phyloP scores from a whole-genome alignment of 2,113 vertebrate species.

The Tragelaphus imberbis region DNA sequence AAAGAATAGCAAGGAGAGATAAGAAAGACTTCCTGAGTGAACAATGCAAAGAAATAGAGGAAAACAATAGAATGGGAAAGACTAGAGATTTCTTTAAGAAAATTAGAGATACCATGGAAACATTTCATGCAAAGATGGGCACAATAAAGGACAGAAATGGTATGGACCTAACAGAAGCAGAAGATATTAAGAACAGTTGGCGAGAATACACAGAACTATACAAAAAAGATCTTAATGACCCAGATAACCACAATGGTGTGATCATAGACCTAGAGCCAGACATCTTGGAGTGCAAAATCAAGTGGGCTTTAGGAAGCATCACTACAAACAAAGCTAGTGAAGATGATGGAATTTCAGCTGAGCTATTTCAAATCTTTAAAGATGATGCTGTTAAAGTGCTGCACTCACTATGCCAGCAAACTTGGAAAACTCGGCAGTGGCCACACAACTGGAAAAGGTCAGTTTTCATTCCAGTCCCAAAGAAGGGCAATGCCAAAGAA shows the following conservation, averaged over 20 bases:
- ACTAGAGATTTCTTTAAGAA: background rate
- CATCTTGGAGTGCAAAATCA: background rate
- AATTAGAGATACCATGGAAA: background rate
- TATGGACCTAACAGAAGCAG: background rate
- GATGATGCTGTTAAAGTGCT: background rate
- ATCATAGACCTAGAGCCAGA: background rate
- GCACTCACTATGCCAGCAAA: background rate
- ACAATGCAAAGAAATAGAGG: background rate
- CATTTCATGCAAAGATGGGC: background rate
- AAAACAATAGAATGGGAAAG: background rate
- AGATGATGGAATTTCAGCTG: background rate
- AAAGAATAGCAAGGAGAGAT: background rate
- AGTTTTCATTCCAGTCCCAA: background rate
- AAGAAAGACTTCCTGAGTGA: background rate
- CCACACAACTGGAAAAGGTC: background rate
- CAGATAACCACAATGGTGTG: background rate
- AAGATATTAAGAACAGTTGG: background rate
- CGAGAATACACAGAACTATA: background rate
- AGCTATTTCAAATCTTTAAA: background rate
- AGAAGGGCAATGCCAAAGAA: background rate
- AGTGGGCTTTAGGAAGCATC: background rate
- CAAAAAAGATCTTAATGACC: background rate
- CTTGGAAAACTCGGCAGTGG: background rate
- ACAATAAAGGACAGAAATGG: background rate
- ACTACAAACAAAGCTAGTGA: background rate